Conservation (phyloP, 2,113 vertebrate genomes). For the Lathamus discolor region DNA sequence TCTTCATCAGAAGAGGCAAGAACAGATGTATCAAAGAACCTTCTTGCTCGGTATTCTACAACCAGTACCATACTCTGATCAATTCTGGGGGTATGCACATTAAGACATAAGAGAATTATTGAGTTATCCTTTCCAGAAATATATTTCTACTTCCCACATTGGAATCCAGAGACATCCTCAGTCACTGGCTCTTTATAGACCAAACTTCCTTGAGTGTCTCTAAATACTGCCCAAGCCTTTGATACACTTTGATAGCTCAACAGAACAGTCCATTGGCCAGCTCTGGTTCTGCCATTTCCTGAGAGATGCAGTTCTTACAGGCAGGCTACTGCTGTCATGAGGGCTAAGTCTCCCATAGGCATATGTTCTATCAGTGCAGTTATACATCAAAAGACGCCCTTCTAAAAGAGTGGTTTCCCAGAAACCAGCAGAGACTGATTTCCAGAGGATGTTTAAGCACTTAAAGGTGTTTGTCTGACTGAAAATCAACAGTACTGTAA, state of each 20-base stretch:
- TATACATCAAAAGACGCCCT: background rate
- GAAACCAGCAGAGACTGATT: background rate
- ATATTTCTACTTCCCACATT: background rate
- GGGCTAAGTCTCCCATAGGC: background rate
- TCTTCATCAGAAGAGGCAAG: background rate
- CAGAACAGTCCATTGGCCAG: background rate
- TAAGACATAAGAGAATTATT: background rate
- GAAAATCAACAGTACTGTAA: background rate
- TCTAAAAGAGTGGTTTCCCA: background rate
- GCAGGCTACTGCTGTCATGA: background rate
- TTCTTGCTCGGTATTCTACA: background rate
- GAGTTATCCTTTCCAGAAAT: background rate
- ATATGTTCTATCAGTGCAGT: background rate
- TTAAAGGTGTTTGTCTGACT: background rate
- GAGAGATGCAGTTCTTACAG: background rate
- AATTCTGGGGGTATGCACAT: background rate
- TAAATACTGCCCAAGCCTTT: accelerated
- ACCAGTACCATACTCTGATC: background rate
- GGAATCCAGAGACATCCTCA: background rate
- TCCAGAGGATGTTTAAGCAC: background rate
- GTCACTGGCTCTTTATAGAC: background rate
- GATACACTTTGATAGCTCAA: background rate
- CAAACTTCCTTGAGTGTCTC: background rate
- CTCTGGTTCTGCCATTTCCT: background rate
- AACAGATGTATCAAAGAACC: background rate